These are phyloP conservation scores for Valencia hispanica DNA, from an alignment of 2,797 vertebrate species.

Conservation along the genomic window DNA sequence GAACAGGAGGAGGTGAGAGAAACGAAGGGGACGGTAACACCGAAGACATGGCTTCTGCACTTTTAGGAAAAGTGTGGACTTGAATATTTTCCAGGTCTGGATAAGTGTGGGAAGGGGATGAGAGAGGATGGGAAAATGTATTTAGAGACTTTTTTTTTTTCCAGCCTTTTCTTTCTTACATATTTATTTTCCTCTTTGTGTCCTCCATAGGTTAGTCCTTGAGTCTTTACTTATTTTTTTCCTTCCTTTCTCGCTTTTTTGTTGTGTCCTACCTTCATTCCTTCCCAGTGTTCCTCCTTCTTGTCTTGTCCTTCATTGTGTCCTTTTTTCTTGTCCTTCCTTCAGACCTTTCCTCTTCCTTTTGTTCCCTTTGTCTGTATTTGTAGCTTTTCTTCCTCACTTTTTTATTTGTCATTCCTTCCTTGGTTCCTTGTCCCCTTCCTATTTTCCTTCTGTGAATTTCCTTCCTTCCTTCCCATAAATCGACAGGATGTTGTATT, in stretches of 20 bases:
- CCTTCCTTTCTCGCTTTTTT: background rate
- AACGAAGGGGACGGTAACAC: background rate
- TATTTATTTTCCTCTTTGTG: background rate
- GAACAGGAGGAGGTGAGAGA: slow-evolving; percentile 90
- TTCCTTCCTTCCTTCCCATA: too few species aligned
- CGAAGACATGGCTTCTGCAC: background rate
- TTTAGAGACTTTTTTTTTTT: background rate
- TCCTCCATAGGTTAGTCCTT: background rate
- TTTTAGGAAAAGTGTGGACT: too few species aligned
- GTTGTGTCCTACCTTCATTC: background rate
- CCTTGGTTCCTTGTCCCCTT: background rate
- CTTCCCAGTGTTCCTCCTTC: too few species aligned
- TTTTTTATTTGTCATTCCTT: background rate
- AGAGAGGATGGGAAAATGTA: background rate
- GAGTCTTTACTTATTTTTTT: background rate
- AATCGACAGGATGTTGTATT: background rate
- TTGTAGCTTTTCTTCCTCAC: background rate
- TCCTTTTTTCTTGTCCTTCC: background rate
- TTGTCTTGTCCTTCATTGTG: too few species aligned
- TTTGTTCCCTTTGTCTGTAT: background rate
- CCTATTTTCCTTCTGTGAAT: background rate
- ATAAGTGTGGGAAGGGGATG: background rate
- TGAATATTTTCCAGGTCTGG: background rate
- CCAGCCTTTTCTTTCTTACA: background rate
- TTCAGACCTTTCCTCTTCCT: too few species aligned